Conservation (phyloP, 2,797 vertebrate species). For the Chromis chromis region DNA sequence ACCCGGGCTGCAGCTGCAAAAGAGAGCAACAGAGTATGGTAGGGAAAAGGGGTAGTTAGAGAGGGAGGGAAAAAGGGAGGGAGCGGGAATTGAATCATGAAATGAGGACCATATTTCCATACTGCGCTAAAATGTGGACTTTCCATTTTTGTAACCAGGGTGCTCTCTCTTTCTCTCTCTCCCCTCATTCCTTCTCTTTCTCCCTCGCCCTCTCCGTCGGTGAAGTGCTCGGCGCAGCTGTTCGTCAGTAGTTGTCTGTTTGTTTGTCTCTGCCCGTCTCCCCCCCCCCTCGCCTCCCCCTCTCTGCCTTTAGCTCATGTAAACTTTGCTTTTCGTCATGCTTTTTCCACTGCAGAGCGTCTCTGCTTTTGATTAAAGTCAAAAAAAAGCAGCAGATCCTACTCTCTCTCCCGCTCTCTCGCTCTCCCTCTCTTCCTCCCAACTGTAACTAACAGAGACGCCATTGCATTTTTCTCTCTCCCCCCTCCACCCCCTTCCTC, state of each 20-base stretch:
- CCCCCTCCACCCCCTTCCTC: neutral
- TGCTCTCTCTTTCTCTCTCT: slow-evolving; percentile 43
- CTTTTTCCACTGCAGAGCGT: slow-evolving; percentile 74
- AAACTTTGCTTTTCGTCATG: slow-evolving; percentile 81
- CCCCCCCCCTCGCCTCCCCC: neutral
- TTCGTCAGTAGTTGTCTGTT: slow-evolving; percentile 76
- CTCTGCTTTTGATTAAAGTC: slow-evolving; percentile 84
- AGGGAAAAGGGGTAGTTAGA: slow-evolving; percentile 66
- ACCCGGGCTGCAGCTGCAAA: slow-evolving; percentile 75
- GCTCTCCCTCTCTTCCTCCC: slow-evolving; percentile 31
- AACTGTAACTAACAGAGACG: slow-evolving; percentile 65
- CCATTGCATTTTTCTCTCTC: slow-evolving; percentile 62
- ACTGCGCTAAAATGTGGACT: slow-evolving; percentile 74
- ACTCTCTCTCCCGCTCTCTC: slow-evolving; percentile 26
- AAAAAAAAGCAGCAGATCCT: slow-evolving; percentile 55
- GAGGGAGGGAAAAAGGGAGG: slow-evolving; percentile 66
- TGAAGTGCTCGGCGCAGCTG: slow-evolving; percentile 62
- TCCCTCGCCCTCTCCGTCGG: slow-evolving; percentile 33
- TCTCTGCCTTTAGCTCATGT: slow-evolving; percentile 78
- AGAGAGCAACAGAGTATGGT: slow-evolving; percentile 51
- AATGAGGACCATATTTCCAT: slow-evolving; percentile 85
- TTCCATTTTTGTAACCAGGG: slow-evolving; percentile 74
- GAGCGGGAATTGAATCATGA: slow-evolving; percentile 83
- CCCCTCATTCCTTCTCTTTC: slow-evolving; percentile 13
- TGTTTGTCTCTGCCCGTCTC: slow-evolving; percentile 70